A percentile compares a stretch with the other conserved stretches of the same genome.
phyloP scores from a whole-genome alignment of 2,888 invertebrate species.

The Tromatobia lineatoria region DNA sequence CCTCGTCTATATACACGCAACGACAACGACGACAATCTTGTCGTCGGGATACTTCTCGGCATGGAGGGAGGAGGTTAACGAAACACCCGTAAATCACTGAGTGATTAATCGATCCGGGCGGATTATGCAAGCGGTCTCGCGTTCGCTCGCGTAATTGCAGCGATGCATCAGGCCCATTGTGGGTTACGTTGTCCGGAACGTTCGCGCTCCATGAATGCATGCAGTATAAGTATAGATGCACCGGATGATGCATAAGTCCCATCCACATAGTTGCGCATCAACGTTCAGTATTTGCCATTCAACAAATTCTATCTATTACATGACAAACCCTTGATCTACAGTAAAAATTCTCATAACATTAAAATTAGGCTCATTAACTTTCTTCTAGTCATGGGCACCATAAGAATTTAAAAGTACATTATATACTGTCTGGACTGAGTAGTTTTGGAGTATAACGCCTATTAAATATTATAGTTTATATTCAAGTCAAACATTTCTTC shows the following conservation, averaged over 20 bases:
- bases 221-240: constrained; percentile 22
- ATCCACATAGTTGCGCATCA: not conserved
- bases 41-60: not conserved
- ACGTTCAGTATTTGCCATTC: not conserved
- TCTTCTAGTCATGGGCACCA: no score
- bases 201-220: constrained; percentile 24
- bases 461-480: no score
- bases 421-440: no score
- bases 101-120: constrained; percentile 80
- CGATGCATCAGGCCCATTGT: constrained; percentile 72
- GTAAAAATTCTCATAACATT: not conserved
- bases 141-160: constrained; percentile 70
- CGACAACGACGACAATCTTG: constrained; percentile 27
- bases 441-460: no score
- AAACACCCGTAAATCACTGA: constrained; percentile 76
- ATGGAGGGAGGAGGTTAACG: constrained; percentile 51
- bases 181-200: constrained; percentile 70
- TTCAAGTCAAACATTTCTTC: no score
- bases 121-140: constrained; percentile 77
- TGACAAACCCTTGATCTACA: not conserved
- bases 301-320: constrained; percentile 3
- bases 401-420: no score
- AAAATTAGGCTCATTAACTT: not conserved
- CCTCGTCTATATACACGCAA: constrained; percentile 28
- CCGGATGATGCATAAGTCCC: constrained; percentile 3